Base-by-base conservation (phyloP, 2,797 vertebrate species). In the Meda fulgida region DNA sequence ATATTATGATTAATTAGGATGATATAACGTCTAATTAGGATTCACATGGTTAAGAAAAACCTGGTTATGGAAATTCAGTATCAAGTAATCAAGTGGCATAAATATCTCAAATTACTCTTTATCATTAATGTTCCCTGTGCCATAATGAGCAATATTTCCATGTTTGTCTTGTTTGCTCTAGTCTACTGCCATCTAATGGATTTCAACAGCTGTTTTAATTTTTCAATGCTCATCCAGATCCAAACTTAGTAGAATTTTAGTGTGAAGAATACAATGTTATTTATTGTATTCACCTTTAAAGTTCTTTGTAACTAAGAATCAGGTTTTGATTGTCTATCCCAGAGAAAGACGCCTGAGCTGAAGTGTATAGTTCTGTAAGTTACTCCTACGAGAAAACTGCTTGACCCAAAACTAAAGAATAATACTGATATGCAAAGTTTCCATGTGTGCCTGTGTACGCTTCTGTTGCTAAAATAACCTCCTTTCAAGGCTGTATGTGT, bases 291-390 rank as follows among this genome's bases (percentile, higher is more conserved):
- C 29, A 31, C 29, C 29, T 71, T 43, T 16, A 1, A 70, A 43
- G 4, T 78, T 77, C 7, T 26, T 66, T 78, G 26, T 51, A 53
- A 70, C 72, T 83, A 66, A 86, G 81, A 72, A 71, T 84, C 53
- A 90, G 48, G 84, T 86, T 87, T 85, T 89, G 75, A 89, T 91
- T 86, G 75, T 85, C 78, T 69, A 85, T 87, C 86, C 69, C 84
- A 91, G 90, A 81, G 53, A 83, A 80, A 87, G 87, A 84, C 8
- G 76, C 70, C 88, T 84, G 73, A 86, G 85, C 89, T 86, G 87
- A 85, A 83, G 75, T 85, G 23, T 81, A 36, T 84, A 84, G 16
- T 65, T 87, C 85, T 89, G 91, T 91, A 91, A 92, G 88, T 85
- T 75, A 43, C 76, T 87, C 81, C 81, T 90, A 88, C 81, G 81